Base-by-base conservation (phyloP, 2,113 vertebrate genomes). In the Panurus biarmicus region DNA sequence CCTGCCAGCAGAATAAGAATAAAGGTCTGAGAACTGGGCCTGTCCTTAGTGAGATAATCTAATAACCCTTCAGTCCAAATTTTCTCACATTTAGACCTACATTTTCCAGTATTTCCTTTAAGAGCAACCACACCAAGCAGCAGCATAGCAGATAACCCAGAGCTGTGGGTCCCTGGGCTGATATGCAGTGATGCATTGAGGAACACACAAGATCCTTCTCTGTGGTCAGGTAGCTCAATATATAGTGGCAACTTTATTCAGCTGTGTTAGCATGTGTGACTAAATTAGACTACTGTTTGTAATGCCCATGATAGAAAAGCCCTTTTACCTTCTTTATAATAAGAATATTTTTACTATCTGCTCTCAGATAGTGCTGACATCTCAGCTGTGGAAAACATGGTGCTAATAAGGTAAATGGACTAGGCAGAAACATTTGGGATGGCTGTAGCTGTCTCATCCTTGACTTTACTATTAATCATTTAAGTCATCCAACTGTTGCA, bases 151-250 rank as follows among this genome's bases (percentile, higher is more conserved):
- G 50, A 21, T 3, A 45, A 9, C 11, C 33, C 42, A 58, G 50
- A 1, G 0, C 35, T 70, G 14, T 29, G 66, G 19, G 19, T 47
- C 35, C 22, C 38, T 50, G 38, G 26, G 64, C 58, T 89, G 38
- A 22, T 36, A 42, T 25, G 42, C 45, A 82, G n/a, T 3, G 4
- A 35, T 0, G 0, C 12, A 3, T 1, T 40, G 56, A 53, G 61
- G 48, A 74, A 31, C 29, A 45, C 21, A 29, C 4, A 76, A 33
- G 77, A 51, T 54, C 28, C 26, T 93, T 61, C 36, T 61, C 24
- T 10, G 3, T 76, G 57, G 14, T 14, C 65, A 50, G 20, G 5
- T 64, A 86, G 24, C 26, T 83, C 28, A 48, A 28, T 31, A 33
- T 19, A 33, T 2, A 62, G 12, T 25, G 12, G 10, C 5, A 60